Conservation (phyloP, 2,888 invertebrate genomes). For the Stramonita haemastoma region DNA sequence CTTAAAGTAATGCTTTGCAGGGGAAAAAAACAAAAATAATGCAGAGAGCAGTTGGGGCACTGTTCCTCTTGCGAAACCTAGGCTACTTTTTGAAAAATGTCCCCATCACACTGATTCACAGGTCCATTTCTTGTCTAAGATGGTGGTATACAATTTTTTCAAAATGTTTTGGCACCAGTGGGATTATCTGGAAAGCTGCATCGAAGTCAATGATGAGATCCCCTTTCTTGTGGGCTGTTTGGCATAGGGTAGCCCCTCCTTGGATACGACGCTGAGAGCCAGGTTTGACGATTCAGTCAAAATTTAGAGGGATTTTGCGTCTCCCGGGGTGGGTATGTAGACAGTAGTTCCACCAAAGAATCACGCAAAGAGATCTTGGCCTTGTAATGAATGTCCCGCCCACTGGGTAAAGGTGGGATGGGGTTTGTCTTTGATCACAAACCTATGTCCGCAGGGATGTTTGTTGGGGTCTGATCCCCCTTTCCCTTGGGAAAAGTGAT, state of each 20-base stretch:
- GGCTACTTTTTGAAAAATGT: no score
- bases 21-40: no score
- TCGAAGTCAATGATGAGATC: constrained; percentile 96
- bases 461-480: constrained; percentile 94
- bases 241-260: constrained; percentile 93
- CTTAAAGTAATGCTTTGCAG: no score
- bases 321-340: constrained; percentile 91
- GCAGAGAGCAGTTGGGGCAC: no score
- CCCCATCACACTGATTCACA: no score
- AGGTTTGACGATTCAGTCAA: constrained; percentile 86
- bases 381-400: constrained; percentile 92
- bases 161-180: constrained; percentile 90
- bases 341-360: constrained; percentile 92
- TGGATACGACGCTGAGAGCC: constrained; percentile 91
- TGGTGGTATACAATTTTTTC: constrained; percentile 82
- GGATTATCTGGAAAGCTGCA: constrained; percentile 87
- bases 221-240: constrained; percentile 93
- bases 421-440: constrained; percentile 96
- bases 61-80: no score
- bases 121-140: constrained; percentile 40
- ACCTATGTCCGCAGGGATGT: constrained; percentile 96
- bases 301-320: constrained; percentile 83
- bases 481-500: constrained; percentile 98
- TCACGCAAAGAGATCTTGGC: constrained; percentile 92
- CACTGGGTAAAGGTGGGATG: constrained; percentile 94